Base-by-base conservation (phyloP, 2,888 invertebrate species). In the Latrodectus hesperus region DNA sequence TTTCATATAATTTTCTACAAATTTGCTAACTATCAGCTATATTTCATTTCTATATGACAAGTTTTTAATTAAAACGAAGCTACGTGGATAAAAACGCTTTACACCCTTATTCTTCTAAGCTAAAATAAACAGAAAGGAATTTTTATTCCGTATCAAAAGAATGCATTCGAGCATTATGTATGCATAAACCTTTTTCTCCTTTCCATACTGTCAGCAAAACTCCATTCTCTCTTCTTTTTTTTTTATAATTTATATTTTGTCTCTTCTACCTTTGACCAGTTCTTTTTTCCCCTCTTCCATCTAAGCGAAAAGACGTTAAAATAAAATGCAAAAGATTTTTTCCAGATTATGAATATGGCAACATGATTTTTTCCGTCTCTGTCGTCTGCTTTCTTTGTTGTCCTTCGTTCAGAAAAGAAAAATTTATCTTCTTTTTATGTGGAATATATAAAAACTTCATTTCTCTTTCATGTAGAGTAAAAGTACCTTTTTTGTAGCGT, bases 261-360 rank as follows among this genome's bases (percentile, higher is more conserved):
- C 22, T 22, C 22, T 22, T 22, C 22, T 22, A 22, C 22, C 55
- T 55, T 55, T 55, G 55, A 22, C 22, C 22, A 6, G 55, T 14
- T 55, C 16, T 55, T 16, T 17, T 26, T 65, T 67, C 73, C 17
- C 67, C 64, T 67, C 51, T 9, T 52, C 22, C 22, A 17, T 9
- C 67, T 51, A 84, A 77, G 53, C 83, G 65, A 51, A 60, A 70
- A 38, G 71, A 55, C 55, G 55, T 55, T 72, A 84, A 77, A 84
- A 84, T 51, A 60, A 72, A 84, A 84, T 84, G 71, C 82, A 81
- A 74, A 81, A 84, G 72, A 77, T 76, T 71, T 64, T 52, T 55
- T 22, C 55, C 65, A 51, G 77, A 52, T 77, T 84, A 84, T 77
- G 84, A 84, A 84, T 84, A 84, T 84, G 84, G 84, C 84, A 84